These are phyloP conservation scores for Salpingus planirostris DNA, from an alignment of 2,888 invertebrate species.

Conservation along the genomic window DNA sequence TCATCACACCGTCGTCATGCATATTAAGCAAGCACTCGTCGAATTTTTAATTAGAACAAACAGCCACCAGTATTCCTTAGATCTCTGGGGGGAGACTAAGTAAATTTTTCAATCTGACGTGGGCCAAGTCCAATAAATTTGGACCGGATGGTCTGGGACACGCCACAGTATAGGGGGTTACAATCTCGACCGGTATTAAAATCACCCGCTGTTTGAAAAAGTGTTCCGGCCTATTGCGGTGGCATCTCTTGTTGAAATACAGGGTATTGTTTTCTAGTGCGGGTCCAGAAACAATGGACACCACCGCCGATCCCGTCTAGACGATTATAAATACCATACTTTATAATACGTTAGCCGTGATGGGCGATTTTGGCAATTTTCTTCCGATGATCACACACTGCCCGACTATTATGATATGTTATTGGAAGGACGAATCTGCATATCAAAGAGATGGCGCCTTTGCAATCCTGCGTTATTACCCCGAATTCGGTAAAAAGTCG, in stretches of 20 bases:
- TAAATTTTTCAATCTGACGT: constrained; percentile 6
- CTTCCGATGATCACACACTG: no score
- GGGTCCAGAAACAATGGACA: constrained; percentile 6
- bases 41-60: no score
- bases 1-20: background rate
- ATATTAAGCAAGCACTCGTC: background rate
- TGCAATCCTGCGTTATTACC: no score
- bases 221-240: constrained; percentile 15
- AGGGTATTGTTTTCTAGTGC: constrained; percentile 12
- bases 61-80: no score
- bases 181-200: constrained; percentile 18
- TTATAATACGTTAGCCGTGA: no score
- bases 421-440: no score
- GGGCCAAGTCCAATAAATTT: constrained; percentile 2
- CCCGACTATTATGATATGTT: no score
- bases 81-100: constrained; percentile 9
- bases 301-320: constrained; percentile 16
- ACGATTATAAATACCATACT: constrained; percentile 17
- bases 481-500: no score
- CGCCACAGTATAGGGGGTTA: background rate
- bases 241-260: constrained; percentile 9
- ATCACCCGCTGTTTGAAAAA: constrained; percentile 28
- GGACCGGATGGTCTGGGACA: no score
- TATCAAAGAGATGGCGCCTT: no score
- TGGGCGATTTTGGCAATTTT: no score